phyloP scores from a whole-genome alignment of 1,140 invertebrate genomes.

The Macrobrachium rosenbergii region DNA sequence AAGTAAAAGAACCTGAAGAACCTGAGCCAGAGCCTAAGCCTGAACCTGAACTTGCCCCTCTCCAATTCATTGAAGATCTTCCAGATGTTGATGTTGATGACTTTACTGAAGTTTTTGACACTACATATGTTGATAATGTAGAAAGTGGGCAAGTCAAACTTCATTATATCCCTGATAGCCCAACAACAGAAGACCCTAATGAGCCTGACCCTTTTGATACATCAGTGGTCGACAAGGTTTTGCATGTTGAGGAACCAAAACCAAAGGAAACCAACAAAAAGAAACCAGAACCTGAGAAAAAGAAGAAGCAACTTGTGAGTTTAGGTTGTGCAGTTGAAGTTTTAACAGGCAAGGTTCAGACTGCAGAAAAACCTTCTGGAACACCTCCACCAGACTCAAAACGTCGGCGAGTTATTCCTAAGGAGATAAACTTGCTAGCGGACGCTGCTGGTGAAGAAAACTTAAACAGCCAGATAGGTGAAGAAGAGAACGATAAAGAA shows the following conservation, averaged over 20 bases:
- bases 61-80: slow-evolving; percentile 68
- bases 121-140: slow-evolving; percentile 86
- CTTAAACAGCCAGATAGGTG: slow-evolving; percentile 7
- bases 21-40: slow-evolving; percentile 66
- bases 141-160: slow-evolving; percentile 88
- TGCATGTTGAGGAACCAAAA: slow-evolving; percentile 77
- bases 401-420: slow-evolving; percentile 25
- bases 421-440: slow-evolving; percentile 52
- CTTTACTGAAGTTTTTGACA: slow-evolving; percentile 86
- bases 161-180: slow-evolving; percentile 87
- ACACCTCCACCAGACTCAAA: slow-evolving; percentile 79
- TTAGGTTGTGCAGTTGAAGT: slow-evolving; percentile 88
- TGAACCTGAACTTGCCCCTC: slow-evolving; percentile 45
- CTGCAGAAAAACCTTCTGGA: slow-evolving; percentile 67
- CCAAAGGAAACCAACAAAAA: slow-evolving; percentile 4
- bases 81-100: slow-evolving; percentile 72
- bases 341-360: slow-evolving; percentile 76
- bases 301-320: slow-evolving; percentile 84
- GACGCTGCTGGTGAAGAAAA: slow-evolving; percentile 46
- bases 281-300: slow-evolving; percentile 69
- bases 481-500: slow-evolving; percentile 68
- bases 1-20: slow-evolving; percentile 38
- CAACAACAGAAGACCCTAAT: slow-evolving; percentile 76
- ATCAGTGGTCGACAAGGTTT: slow-evolving; percentile 85
- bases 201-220: slow-evolving; percentile 89